These are phyloP conservation scores for Rhopalosiphum maidis DNA, from an alignment of 1,140 invertebrate genomes.

Conservation along the genomic window DNA sequence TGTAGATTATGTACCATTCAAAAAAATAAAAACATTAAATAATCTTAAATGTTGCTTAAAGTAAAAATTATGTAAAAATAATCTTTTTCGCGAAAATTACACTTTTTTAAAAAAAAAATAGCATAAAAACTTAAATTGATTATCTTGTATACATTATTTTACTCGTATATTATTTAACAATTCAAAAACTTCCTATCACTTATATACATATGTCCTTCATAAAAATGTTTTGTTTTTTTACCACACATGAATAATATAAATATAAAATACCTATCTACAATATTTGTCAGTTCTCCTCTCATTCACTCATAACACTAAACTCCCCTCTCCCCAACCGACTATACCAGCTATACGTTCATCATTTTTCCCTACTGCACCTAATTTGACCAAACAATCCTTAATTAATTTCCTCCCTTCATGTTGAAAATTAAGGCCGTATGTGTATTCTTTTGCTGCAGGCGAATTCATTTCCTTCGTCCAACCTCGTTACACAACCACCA, in stretches of 20 bases:
- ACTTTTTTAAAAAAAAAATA: too few relatives aligned
- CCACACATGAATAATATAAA: not conserved
- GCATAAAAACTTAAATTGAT: too few relatives aligned
- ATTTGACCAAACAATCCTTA: not conserved
- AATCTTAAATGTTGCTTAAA: too few relatives aligned
- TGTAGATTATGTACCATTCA: too few relatives aligned
- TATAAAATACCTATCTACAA: not conserved
- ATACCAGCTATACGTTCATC: not conserved
- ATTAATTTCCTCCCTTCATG: not conserved
- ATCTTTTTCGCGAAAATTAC: too few relatives aligned
- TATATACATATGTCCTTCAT: too few relatives aligned
- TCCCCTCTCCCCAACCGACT: not conserved
- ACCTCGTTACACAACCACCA: constrained; percentile 23
- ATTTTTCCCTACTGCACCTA: not conserved
- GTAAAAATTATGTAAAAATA: too few relatives aligned
- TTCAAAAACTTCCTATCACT: too few relatives aligned
- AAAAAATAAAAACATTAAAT: too few relatives aligned
- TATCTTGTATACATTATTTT: too few relatives aligned
- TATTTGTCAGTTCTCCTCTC: not conserved
- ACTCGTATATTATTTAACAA: too few relatives aligned
- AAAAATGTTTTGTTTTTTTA: not conserved
- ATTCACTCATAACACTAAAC: not conserved
- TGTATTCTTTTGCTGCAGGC: not conserved
- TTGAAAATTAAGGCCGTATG: not conserved
- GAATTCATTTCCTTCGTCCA: not conserved